These are phyloP conservation scores for Caenorhabditis sp. DNA, from an alignment of 2,888 invertebrate genomes.

Conservation along the genomic window DNA sequence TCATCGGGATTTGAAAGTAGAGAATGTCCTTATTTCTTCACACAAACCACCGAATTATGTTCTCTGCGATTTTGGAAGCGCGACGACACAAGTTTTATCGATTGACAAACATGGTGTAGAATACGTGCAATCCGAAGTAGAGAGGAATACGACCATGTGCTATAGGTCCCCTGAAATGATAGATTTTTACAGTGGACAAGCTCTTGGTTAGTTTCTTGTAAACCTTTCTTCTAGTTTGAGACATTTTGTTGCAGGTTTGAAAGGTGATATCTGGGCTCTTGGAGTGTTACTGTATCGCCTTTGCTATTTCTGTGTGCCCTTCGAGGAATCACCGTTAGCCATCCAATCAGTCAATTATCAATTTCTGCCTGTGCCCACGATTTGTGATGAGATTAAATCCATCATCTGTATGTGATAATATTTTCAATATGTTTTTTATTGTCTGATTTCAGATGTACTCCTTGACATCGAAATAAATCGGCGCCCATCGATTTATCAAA, in stretches of 20 bases:
- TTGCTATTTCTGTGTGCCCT: constrained; percentile 92
- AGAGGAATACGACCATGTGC: constrained; percentile 90
- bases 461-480: constrained; percentile 90
- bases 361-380: constrained; percentile 89
- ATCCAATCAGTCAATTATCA: constrained; percentile 92
- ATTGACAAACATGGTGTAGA: constrained; percentile 72
- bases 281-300: constrained; percentile 93
- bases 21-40: constrained; percentile 91
- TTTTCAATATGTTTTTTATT: neutral
- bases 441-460: constrained; percentile 87
- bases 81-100: constrained; percentile 89
- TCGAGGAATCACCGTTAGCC: constrained; percentile 94
- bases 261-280: constrained; percentile 86
- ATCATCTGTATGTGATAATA: constrained; percentile 88
- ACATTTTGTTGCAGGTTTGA: constrained; percentile 70
- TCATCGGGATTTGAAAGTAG: constrained; percentile 94
- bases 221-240: too few species aligned
- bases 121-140: constrained; percentile 80
- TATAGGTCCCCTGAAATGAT: constrained; percentile 95
- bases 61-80: constrained; percentile 95
- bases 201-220: constrained; percentile 86
- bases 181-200: constrained; percentile 91
- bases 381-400: constrained; percentile 88
- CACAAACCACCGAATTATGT: constrained; percentile 86
- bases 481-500: constrained; percentile 90